Conservation (phyloP, 2,888 invertebrate species). For the Cryptosula pallasiana region DNA sequence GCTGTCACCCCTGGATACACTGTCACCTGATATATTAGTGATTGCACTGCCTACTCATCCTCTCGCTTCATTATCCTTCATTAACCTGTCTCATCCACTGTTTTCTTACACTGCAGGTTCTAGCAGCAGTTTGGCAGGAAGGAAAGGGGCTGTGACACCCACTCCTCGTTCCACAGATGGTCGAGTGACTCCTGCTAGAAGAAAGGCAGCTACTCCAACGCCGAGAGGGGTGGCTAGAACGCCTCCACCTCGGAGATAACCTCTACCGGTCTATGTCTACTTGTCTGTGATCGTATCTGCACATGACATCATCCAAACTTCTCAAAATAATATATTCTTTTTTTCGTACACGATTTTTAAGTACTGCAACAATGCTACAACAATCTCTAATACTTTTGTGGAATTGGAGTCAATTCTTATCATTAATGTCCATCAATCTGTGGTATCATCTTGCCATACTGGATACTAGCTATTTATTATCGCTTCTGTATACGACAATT, state of each 20-base stretch:
- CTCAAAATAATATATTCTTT: not conserved
- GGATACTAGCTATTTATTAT: not conserved
- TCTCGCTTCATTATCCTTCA: not conserved
- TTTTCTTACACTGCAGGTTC: not conserved
- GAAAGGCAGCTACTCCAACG: constrained; percentile 16
- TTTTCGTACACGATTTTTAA: not conserved
- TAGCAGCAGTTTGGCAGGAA: not conserved
- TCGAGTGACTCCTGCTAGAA: constrained; percentile 13
- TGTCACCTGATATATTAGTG: not conserved
- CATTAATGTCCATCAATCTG: not conserved
- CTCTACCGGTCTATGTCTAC: not conserved
- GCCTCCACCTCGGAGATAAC: constrained; percentile 4
- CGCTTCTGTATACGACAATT: not conserved
- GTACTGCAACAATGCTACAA: not conserved
- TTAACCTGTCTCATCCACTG: not conserved
- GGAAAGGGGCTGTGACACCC: constrained; percentile 14
- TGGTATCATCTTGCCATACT: not conserved
- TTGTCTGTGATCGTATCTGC: not conserved
- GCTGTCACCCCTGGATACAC: not conserved
- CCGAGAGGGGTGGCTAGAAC: constrained; percentile 15
- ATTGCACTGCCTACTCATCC: not conserved
- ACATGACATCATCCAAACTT: not conserved
- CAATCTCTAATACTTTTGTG: not conserved
- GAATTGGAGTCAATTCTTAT: too few relatives aligned
- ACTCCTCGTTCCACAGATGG: constrained; percentile 11